Evolutionary conservation across 2,113 vertebrate genomes (phyloP).

Genomic region (Phocoena sinus): DNA sequence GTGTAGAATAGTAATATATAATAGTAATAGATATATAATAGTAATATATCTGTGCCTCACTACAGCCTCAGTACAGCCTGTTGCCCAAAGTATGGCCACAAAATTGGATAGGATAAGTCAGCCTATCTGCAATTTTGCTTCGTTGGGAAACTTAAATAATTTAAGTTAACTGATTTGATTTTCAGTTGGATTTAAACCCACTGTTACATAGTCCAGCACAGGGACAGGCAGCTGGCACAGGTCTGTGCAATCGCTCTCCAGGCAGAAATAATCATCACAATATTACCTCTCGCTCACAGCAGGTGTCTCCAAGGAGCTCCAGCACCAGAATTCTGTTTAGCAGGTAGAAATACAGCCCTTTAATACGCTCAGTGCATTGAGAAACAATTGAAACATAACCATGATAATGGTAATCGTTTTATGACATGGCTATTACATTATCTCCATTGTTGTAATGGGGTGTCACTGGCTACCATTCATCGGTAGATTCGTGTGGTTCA

Average conservation of each 20-base stretch:
- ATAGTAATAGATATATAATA: not conserved
- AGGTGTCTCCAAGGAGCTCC: not conserved
- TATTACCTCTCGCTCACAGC: not conserved
- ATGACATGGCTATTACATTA: not conserved
- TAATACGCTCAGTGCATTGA: not conserved
- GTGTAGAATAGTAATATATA: not conserved
- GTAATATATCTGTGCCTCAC: not conserved
- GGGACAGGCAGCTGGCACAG: not conserved
- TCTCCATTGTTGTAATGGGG: not conserved
- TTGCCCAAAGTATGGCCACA: not conserved
- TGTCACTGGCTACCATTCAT: not conserved
- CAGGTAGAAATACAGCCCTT: not conserved
- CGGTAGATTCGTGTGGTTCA: not conserved
- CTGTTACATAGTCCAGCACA: not conserved
- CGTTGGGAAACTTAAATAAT: not conserved
- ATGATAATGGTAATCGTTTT: not conserved
- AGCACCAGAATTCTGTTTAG: not conserved
- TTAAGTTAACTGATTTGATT: not conserved
- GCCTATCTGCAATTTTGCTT: not conserved
- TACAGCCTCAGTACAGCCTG: not conserved
- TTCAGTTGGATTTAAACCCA: not conserved
- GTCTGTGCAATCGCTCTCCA: rapidly evolving
- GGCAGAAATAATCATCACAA: not conserved
- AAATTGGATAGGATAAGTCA: not conserved
- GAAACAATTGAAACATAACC: not conserved